Evolutionary conservation across 2,888 invertebrate species (phyloP), one percentile per base, ranked within the genome.

Genomic region (Chalcis sispes): DNA sequence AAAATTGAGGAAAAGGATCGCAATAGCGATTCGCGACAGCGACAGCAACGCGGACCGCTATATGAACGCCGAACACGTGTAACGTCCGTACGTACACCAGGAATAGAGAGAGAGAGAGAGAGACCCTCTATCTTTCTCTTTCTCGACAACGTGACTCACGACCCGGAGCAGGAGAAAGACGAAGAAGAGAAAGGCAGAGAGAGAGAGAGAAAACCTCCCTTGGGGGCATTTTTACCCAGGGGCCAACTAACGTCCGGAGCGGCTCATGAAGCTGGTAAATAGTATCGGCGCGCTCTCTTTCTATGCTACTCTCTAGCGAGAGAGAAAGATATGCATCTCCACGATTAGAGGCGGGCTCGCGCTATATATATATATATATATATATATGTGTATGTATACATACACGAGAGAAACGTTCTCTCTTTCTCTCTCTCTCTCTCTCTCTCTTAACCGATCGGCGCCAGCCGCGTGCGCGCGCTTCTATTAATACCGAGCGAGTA

Each of bases 91-190:
- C 65, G 36, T 54, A 36, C 27, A 32, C 32, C 48, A 23, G 69
- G 58, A 46, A 58, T 29, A 56, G 7, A 40, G 23, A 25, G 52
- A 32, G 64, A 50, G 36, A 50, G 36, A 61, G 59, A 23, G 42
- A n/a, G 27, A 48, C 13, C n/a, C 29, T n/a, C 2, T 20, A 42
- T 10, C 15, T 8, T 1, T 40, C 3, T 46, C 48, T 1, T n/a
- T 18, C 72, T 25, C 15, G 46, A 29, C 67, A 62, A 64, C 77
- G 77, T 77, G 77, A 77, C 77, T 77, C 77, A 77, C 77, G 77
- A 77, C 77, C 75, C 59, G n/a, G 52, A 46, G 32, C 29, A 56
- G 48, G 23, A 18, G 18, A 23, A 32, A 15, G n/a, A 32, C 36
- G 20, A 42, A 10, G 5, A 46, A 15, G 2, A 46, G 46, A 5